Evolutionary conservation across 92 coral and sea anemone species (phyloP), one percentile per base, ranked within the genome.

Genomic region (Diadumene lineata): DNA sequence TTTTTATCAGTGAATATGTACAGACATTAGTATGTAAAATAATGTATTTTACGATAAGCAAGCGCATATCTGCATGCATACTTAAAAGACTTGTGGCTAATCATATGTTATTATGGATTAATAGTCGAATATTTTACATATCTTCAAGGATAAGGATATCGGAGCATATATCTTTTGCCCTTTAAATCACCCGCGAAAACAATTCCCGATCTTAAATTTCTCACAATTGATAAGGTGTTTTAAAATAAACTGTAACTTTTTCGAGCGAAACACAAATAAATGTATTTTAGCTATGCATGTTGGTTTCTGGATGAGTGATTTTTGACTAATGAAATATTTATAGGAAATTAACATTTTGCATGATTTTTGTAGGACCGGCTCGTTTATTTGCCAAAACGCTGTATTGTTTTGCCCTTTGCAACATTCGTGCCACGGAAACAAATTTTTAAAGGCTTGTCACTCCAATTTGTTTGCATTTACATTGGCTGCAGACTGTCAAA

Each of bases 271-370:
- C 48, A n/a, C 48, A 38, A 13, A 38, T 38, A 38, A 4, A 38
- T 6, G 6, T 4, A 38, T 38, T 13, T 38, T 38, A 38, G 6
- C 48, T 38, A 38, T 38, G 48, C 6, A 38, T 38, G 48, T 13
- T 53, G 10, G 24, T 60, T 60, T 60, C 65, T 60, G 65, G 31
- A 1, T 60, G 65, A 60, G 17, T 22, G 65, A 27, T 23, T 27
- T 60, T 2, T 60, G 50, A 29, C 46, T 69, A n/a, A 69, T 69
- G 33, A 28, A 43, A 48, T 69, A 69, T 69, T 69, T 48, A 69
- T 69, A 61, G 30, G 19, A 53, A 67, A 34, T 67, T 18, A 13
- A 25, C 16, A 43, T 43, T 18, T 67, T 67, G 32, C 72, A 67
- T 19, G 31, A 10, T 34, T 38, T 38, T 38, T 13, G 6, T 4